Evolutionary conservation across 2,888 invertebrate genomes (phyloP).

Genomic region (Aethes cnicana): DNA sequence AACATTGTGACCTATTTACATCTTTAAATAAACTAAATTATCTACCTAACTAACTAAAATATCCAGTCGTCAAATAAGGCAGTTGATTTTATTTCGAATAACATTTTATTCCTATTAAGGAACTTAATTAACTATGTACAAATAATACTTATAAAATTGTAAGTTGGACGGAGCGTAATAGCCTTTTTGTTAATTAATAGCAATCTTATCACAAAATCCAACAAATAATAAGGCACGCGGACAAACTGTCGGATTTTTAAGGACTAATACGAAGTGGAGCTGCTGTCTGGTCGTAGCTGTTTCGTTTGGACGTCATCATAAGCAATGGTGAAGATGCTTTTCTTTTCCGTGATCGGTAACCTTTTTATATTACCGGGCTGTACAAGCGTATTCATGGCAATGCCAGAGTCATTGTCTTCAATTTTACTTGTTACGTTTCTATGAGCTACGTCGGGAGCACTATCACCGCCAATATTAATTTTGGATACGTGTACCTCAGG

Average conservation of each 20-base stretch:
- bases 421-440: slow-evolving; percentile 56
- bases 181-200: slow-evolving; percentile 35
- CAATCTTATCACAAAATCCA: slow-evolving; percentile 24
- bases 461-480: slow-evolving; percentile 73
- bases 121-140: slow-evolving; percentile 21
- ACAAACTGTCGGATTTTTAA: slow-evolving; percentile 34
- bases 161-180: slow-evolving; percentile 39
- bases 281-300: slow-evolving; percentile 90
- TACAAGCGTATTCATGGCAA: slow-evolving; percentile 85
- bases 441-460: slow-evolving; percentile 46
- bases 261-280: slow-evolving; percentile 85
- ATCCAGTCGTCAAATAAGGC: slow-evolving; percentile 72
- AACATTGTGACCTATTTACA: slow-evolving; percentile 47
- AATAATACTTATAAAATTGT: slow-evolving; percentile 22
- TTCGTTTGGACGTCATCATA: slow-evolving; percentile 95
- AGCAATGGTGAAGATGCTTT: slow-evolving; percentile 95
- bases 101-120: slow-evolving; percentile 38
- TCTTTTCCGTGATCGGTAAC: slow-evolving; percentile 90
- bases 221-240: slow-evolving; percentile 56
- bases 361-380: slow-evolving; percentile 82
- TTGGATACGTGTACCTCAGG: slow-evolving; percentile 83
- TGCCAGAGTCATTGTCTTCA: slow-evolving; percentile 90
- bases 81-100: slow-evolving; percentile 50
- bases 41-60: slow-evolving; percentile 42
- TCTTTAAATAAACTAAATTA: slow-evolving; percentile 49